phyloP scores from a whole-genome alignment of 2,797 vertebrate genomes.

The Anguilla megastoma region DNA sequence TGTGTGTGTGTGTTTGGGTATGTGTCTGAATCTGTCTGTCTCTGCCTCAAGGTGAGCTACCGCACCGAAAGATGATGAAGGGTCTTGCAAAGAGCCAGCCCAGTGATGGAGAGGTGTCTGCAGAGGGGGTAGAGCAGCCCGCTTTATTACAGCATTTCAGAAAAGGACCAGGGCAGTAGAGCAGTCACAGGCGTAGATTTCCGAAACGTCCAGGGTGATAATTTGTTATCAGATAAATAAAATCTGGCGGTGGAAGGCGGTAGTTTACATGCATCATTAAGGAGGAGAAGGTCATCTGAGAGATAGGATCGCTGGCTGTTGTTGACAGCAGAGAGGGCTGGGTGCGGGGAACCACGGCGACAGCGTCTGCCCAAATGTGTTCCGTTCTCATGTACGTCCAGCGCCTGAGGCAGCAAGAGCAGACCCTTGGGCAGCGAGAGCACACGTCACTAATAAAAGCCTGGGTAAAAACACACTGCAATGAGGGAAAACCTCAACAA shows the following conservation, averaged over 20 bases:
- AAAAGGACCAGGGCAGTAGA: conserved; percentile 31
- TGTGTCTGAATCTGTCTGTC: background rate
- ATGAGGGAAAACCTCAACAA: background rate
- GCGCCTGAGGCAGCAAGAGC: background rate
- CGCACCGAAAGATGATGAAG: conserved; percentile 42
- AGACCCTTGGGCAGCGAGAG: background rate
- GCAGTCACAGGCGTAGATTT: conserved; percentile 24
- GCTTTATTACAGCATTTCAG: conserved; percentile 56
- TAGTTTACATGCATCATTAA: conserved; percentile 73
- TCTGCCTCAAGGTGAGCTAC: conserved; percentile 53
- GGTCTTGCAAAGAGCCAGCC: conserved; percentile 33
- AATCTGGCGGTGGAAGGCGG: conserved; percentile 59
- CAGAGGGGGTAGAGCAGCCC: conserved; percentile 46
- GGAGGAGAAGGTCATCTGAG: conserved; percentile 67
- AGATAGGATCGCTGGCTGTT: conserved; percentile 50
- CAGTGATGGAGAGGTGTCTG: conserved; percentile 56
- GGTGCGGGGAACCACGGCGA: conserved; percentile 25
- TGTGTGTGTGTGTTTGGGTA: conserved; percentile 29
- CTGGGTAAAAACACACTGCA: background rate
- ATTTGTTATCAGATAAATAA: conserved; percentile 70
- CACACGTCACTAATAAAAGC: background rate
- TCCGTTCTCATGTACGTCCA: background rate
- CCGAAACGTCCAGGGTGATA: conserved; percentile 58
- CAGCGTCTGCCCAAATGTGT: background rate
- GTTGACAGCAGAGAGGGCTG: conserved; percentile 35